Conservation (phyloP, 2,113 vertebrate species). For the Todiramphus chloris region DNA sequence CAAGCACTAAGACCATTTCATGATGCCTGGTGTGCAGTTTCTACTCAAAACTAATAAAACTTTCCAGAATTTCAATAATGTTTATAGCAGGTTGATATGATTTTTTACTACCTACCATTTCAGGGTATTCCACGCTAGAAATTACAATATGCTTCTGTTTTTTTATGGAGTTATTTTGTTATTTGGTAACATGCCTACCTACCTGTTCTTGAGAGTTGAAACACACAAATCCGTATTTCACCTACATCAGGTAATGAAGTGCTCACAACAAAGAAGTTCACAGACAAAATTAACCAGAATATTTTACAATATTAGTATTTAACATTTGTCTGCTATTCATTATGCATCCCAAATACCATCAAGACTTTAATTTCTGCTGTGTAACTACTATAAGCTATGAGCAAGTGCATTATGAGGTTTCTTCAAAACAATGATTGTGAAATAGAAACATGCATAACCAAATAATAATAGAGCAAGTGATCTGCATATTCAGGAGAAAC, state of each 20-base stretch:
- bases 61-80: neutral
- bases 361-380: neutral
- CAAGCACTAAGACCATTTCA: neutral
- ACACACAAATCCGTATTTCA: neutral
- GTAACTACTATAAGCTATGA: neutral
- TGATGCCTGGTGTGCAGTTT: neutral
- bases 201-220: neutral
- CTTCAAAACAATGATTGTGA: neutral
- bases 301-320: conserved; percentile 12
- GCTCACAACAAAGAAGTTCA: neutral
- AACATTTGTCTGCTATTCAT: conserved; percentile 1
- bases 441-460: neutral
- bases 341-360: neutral
- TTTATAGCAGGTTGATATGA: neutral
- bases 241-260: neutral
- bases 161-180: neutral
- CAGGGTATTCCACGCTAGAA: neutral
- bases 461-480: conserved; percentile 1
- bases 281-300: neutral
- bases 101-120: neutral
- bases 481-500: neutral
- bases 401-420: neutral
- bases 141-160: neutral
- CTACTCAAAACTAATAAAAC: neutral
- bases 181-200: neutral